Conservation (phyloP, 1,140 invertebrate species). For the Dufourea novaeangliae region DNA sequence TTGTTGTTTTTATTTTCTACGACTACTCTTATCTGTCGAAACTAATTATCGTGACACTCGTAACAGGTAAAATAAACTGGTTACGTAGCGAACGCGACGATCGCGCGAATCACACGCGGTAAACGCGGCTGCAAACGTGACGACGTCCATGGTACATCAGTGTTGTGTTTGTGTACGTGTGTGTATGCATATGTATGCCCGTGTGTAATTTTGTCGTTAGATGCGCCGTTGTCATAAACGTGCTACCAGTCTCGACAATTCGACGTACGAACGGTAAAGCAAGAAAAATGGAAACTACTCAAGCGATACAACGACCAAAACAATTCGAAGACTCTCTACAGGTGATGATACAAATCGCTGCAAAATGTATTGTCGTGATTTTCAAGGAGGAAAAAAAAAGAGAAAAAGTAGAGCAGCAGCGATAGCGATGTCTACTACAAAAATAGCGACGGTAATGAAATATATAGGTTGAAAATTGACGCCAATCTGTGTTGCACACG, state of each 20-base stretch:
- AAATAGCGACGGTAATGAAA: background rate
- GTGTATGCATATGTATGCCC: background rate
- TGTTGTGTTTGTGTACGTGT: background rate
- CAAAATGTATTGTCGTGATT: background rate
- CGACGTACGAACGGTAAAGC: too few species aligned
- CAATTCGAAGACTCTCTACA: background rate
- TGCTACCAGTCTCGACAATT: background rate
- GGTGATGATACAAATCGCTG: background rate
- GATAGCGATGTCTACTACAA: background rate
- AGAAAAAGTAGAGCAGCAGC: background rate
- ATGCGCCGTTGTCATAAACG: background rate
- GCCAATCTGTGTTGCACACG: too few species aligned
- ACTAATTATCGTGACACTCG: slow-evolving; percentile 21
- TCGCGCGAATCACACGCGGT: slow-evolving; percentile 33
- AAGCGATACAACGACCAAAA: background rate
- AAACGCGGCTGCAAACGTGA: slow-evolving; percentile 52
- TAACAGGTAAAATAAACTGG: slow-evolving; percentile 21
- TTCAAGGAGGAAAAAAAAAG: too few species aligned
- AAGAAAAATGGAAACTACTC: background rate
- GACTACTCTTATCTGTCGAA: slow-evolving; percentile 20
- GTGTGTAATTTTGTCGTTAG: background rate
- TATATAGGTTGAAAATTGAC: background rate
- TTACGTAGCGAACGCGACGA: slow-evolving; percentile 12
- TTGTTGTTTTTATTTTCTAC: too few species aligned
- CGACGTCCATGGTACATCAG: background rate